These are phyloP conservation scores for Dexiosoma caninum DNA, from an alignment of 2,888 invertebrate genomes.

Conservation along the genomic window DNA sequence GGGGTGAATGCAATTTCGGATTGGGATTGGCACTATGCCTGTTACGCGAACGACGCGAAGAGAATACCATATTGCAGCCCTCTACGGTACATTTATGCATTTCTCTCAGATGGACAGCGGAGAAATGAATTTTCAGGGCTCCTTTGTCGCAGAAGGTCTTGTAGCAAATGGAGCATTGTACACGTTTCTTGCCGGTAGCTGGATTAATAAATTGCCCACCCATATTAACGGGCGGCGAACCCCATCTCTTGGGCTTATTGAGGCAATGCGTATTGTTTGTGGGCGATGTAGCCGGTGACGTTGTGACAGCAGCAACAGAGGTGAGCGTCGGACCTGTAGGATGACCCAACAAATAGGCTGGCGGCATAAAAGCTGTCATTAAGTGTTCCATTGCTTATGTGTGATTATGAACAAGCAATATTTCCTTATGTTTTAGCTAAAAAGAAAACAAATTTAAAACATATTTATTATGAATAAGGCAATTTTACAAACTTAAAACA, in stretches of 20 bases:
- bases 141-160: slow-evolving; percentile 99
- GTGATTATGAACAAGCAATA: background rate
- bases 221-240: slow-evolving; percentile 85
- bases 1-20: slow-evolving; percentile 97
- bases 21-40: slow-evolving; percentile 98
- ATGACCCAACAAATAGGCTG: slow-evolving; percentile 77
- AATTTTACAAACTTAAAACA: too few species aligned
- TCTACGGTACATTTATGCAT: slow-evolving; percentile 99
- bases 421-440: background rate
- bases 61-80: slow-evolving; percentile 99
- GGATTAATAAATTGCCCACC: slow-evolving; percentile 93
- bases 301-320: slow-evolving; percentile 65
- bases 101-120: slow-evolving; percentile 97
- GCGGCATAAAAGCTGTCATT: slow-evolving; percentile 75
- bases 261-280: slow-evolving; percentile 65
- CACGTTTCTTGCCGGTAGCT: slow-evolving; percentile 95
- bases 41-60: slow-evolving; percentile 94
- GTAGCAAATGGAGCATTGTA: slow-evolving; percentile 97
- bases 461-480: too few species aligned
- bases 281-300: slow-evolving; percentile 71
- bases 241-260: slow-evolving; percentile 81
- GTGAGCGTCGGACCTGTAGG: slow-evolving; percentile 63
- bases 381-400: slow-evolving; percentile 74
- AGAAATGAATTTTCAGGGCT: slow-evolving; percentile 98
- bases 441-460: slow-evolving; percentile 34